Evolutionary conservation across 1,140 invertebrate species (phyloP), one percentile per base, ranked within the genome.

Genomic region (Dysdera silvatica): DNA sequence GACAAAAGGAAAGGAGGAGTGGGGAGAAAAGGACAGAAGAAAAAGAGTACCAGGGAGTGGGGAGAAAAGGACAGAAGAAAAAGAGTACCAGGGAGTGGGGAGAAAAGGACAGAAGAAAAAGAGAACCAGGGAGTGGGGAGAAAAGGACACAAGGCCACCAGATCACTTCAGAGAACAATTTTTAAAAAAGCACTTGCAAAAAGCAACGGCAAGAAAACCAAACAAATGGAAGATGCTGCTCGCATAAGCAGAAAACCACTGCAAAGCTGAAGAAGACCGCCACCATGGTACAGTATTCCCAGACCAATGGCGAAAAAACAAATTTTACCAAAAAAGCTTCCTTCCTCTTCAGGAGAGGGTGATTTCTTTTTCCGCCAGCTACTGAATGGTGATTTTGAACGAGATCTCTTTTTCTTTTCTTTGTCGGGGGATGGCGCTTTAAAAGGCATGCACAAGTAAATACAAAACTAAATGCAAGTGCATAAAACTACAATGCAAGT

Each of bases 311-410:
- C 31, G 49, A 16, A 33, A 41, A 49, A 56, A 28, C 5, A 7
- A 54, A 61, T 56, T n/a, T 63, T 63, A 63, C 61, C 61, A 49
- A 63, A 63, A 48, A 47, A 61, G 45, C 51, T 41, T 37, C 41
- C 61, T 63, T 56, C 35, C 20, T 56, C 56, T 53, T 65, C 63
- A 12, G 33, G 8, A 33, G 23, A 45, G 37, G 58, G 29, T 23
- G 70, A 68, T 45, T 71, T 74, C 63, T 78, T 78, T 74, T 86
- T 87, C 82, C 88, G 89, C 88, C 88, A 91, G 59, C 88, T 90
- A 70, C 89, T 80, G 83, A 93, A 93, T 51, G 89, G 89, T 63
- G 88, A 91, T 78, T 91, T 93, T 79, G 88, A 91, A 68, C 89
- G 83, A 66, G 75, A 74, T 84, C 88, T 86, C 70, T 72, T 63